Base-by-base conservation (phyloP, 2,113 vertebrate species). In the Cisticola juncidis region DNA sequence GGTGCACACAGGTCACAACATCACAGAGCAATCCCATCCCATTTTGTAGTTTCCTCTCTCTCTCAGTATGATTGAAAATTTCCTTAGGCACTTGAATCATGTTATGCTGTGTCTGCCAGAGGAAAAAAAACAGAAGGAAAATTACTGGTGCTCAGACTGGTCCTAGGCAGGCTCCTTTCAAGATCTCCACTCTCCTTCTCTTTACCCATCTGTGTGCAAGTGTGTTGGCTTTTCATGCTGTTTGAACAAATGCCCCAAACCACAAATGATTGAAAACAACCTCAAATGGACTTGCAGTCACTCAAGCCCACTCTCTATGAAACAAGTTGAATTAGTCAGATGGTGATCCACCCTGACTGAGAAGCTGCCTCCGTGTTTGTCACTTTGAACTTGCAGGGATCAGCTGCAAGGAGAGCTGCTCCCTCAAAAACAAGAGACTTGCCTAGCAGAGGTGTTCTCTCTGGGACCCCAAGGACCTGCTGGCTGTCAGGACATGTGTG, bases 1-100 rank as follows among this genome's bases (percentile, higher is more conserved):
- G 64, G 79, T 82, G 78, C 76, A 81, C 60, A 69, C 6, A 48
- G 88, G 92, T 93, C 95, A 91, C 86, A 81, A 68, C 85, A 82
- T 42, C 0, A 2, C 64, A 51, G 66, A 81, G 77, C 62, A 57
- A 73, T 91, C 81, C 95, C 80, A 79, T 90, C 20, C 56, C 35
- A 40, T 94, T 93, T 94, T 72, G 68, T 65, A 57, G 31, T 78
- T 88, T 83, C 56, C 53, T 58, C 50, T 94, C 29, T 81, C 73
- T 95, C 62, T 70, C 60, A 73, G 33, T 74, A 23, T 72, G 78
- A 92, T 93, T 90, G 66, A 74, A 82, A 81, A 82, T 92, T 89
- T 93, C 73, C 78, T 94, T 33, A 70, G 66, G 93, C 29, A 70
- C 33, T 69, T 70, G 77, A 88, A 85, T 81, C 25, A 4, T 28